phyloP scores from a whole-genome alignment of 2,113 vertebrate species.

The Pituophis catenifer region DNA sequence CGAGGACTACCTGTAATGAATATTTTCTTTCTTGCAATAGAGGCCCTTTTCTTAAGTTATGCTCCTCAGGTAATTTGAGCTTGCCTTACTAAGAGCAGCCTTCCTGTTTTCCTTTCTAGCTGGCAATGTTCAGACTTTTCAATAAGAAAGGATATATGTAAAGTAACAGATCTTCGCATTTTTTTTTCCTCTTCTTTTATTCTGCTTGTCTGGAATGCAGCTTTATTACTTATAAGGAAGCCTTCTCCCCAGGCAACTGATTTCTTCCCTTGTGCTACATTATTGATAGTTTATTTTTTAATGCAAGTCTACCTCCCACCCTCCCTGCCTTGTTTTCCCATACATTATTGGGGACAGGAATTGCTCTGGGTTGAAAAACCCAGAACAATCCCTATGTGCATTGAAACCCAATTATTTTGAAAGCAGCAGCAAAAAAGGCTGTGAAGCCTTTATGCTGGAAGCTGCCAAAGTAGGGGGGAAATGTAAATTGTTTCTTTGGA shows the following conservation, averaged over 20 bases:
- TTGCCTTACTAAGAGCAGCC: not conserved
- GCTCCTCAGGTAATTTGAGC: not conserved
- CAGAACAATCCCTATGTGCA: not conserved
- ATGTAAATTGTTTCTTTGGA: not conserved
- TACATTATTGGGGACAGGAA: not conserved
- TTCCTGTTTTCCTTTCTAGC: not conserved
- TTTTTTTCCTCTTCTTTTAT: not conserved
- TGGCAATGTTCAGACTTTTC: not conserved
- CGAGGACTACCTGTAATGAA: not conserved
- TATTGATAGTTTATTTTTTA: not conserved
- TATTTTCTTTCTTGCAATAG: not conserved
- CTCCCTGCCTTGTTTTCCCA: not conserved
- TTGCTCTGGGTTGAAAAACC: not conserved
- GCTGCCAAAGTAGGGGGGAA: not conserved
- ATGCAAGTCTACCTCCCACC: not conserved
- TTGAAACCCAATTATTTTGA: not conserved
- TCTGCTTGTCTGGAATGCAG: not conserved
- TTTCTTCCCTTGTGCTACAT: not conserved
- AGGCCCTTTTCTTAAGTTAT: not conserved
- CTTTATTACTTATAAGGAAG: not conserved
- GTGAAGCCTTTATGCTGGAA: not conserved
- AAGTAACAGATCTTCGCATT: not conserved
- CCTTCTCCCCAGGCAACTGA: not conserved
- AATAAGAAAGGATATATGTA: no score
- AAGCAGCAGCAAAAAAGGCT: constrained; percentile 8